Percentiles rank a stretch among this genome's conserved stretches.
These are phyloP conservation scores for Porphyrio hochstetteri DNA, from an alignment of 2,113 vertebrate genomes.

Conservation along the genomic window DNA sequence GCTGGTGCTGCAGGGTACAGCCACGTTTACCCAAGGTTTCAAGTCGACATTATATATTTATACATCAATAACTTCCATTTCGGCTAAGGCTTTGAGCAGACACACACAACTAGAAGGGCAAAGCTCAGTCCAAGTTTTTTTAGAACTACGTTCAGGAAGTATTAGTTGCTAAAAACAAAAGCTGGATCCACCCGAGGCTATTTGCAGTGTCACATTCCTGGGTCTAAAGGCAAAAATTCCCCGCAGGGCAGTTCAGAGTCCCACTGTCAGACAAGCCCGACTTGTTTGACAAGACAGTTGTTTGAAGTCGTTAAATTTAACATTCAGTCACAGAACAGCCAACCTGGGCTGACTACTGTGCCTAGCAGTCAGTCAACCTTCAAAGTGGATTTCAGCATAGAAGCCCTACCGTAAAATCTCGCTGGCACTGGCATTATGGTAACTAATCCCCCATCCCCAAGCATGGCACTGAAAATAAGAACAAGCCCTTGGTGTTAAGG, in stretches of 20 bases:
- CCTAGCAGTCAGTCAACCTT: background rate
- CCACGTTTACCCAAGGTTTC: background rate
- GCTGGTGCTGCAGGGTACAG: background rate
- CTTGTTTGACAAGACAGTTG: slow-evolving; percentile 24
- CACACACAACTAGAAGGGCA: slow-evolving; percentile 1
- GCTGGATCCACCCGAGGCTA: slow-evolving; percentile 40
- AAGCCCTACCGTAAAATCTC: background rate
- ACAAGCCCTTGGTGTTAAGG: background rate
- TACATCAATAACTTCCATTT: background rate
- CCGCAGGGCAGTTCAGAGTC: slow-evolving; percentile 47
- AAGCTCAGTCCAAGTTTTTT: slow-evolving; percentile 22
- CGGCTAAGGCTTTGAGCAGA: background rate
- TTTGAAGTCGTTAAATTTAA: slow-evolving; percentile 32
- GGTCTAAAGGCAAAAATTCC: slow-evolving; percentile 30
- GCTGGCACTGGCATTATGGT: background rate
- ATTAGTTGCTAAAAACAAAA: slow-evolving; percentile 51
- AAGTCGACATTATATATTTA: background rate
- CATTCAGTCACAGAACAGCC: background rate
- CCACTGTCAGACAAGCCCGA: background rate
- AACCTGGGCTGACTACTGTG: background rate
- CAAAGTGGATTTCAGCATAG: background rate
- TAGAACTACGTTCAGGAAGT: slow-evolving; percentile 20
- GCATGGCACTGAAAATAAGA: background rate
- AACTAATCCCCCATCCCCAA: background rate
- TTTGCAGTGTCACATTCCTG: slow-evolving; percentile 51